Evolutionary conservation across 2,797 vertebrate species (phyloP).

Genomic region (Gymnodraco acuticeps): DNA sequence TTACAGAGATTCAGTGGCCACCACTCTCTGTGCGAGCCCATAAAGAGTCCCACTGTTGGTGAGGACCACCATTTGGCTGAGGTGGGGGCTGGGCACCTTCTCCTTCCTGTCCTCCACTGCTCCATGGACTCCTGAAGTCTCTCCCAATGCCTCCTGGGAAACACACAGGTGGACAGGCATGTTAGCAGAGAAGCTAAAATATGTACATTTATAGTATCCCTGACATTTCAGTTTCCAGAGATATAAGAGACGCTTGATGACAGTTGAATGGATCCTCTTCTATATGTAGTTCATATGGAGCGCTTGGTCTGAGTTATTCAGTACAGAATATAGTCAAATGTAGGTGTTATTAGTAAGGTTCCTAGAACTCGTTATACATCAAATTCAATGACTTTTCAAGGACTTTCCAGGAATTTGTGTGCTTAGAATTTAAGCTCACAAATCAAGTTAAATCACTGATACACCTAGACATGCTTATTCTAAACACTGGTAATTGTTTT

Average conservation of each 20-base stretch:
- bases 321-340: too few relatives aligned
- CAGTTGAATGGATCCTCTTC: background rate
- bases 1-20: conserved; percentile 98
- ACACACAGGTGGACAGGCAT: conserved; percentile 9
- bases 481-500: too few relatives aligned
- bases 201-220: background rate
- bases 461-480: too few relatives aligned
- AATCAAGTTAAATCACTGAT: too few relatives aligned
- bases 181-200: background rate
- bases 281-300: background rate
- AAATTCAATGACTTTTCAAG: too few relatives aligned
- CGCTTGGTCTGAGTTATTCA: background rate
- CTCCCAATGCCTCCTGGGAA: conserved; percentile 88
- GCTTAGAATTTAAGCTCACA: too few relatives aligned
- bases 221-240: background rate
- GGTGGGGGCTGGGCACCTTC: conserved; percentile 96
- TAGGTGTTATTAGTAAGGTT: too few relatives aligned
- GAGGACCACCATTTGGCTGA: conserved; percentile 94
- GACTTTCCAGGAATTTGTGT: too few relatives aligned
- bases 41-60: conserved; percentile 90
- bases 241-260: background rate
- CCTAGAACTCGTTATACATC: too few relatives aligned
- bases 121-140: conserved; percentile 85
- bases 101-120: conserved; percentile 95
- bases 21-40: conserved; percentile 94